Evolutionary conservation across 1,140 invertebrate genomes (phyloP), one percentile per base, ranked within the genome.

Genomic region (Drosophila arawakana): DNA sequence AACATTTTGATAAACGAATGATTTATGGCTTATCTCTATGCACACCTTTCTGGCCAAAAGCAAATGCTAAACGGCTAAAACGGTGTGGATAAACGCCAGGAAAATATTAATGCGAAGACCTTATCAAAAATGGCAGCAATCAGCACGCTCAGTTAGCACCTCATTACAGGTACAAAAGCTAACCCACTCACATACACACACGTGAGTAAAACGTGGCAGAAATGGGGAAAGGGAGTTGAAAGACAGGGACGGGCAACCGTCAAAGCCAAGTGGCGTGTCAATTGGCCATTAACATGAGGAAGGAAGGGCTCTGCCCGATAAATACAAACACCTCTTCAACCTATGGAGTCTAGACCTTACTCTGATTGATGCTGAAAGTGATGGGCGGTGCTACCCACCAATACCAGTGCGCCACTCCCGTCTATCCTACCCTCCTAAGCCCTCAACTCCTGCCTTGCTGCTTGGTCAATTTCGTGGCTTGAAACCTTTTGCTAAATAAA

Each of bases 61-160:
- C n/a, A 13, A 43, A 43, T 43, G 41, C 41, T 57, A 70, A 49
- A 15, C n/a, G 52, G 44, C 61, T 41, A 49, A 68, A 82, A 88
- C 52, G 70, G 62, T 74, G 67, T 55, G 21, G 67, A 52, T 52
- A 75, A 86, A 80, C 80, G 80, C 80, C 58, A 78, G 68, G 52
- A 60, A 80, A 88, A 83, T 88, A 88, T 89, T 84, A 84, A 88
- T 88, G 71, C 78, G 61, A 80, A 83, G 69, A 76, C 75, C 84
- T 89, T 90, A 89, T 84, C 84, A 89, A 84, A 84, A 89, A 79
- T 89, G 81, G 84, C 84, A 80, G 78, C 84, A 89, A 89, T 89
- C 84, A 89, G 85, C 84, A 89, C 85, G 81, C 74, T 89, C 85
- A 78, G 80, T 89, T 89, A 89, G 66, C 84, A 89, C 84, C 84